Base-by-base conservation (phyloP, 2,113 vertebrate species). In the Neotoma lepida region DNA sequence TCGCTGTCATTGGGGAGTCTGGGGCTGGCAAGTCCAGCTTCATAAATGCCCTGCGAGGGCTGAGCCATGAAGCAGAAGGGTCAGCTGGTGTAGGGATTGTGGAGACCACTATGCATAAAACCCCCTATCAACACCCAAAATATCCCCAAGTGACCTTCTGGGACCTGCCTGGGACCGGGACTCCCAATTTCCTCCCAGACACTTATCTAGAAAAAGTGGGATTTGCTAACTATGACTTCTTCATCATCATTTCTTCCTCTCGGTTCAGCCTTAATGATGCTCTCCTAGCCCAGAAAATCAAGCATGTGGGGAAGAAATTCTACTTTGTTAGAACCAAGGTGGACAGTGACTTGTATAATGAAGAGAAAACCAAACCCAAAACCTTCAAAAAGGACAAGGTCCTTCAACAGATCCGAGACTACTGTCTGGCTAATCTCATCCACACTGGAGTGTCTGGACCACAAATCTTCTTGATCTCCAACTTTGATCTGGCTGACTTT, bases 141-240 rank as follows among this genome's bases (percentile, higher is more conserved):
- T 92, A 86, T n/a, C 94, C 95, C 26, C 96, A 97, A 1, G 70
- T 97, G 70, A 90, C 86, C 28, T 91, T 98, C 77, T 98, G 97
- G 98, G 98, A 98, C 91, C 93, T 98, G 28, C 97, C 98, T 74
- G 98, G 98, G 33, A 90, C 94, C 0, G 93, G 96, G 61, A 96
- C 63, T 1, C 74, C 61, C 8, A 30, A 78, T 30, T 93, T 86
- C 24, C 24, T 70, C 41, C 61, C 89, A 33, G 74, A 97, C 7
- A 86, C 41, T 56, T 96, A 96, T 64, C 54, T 88, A 18, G 51
- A 95, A 71, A 41, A 70, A 26, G 70, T 97, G 35, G 44, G 81
- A 10, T 96, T 97, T 30, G 39, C 78, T 18, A 63, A 35, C 2
- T 98, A 97, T 89, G 98, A 98, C 88, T 96, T 98, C 84, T 98